A percentile compares a stretch with the other conserved stretches of the same genome.
Evolutionary conservation across 1,140 invertebrate species (phyloP).

Genomic region (Geopemphigus sp.): DNA sequence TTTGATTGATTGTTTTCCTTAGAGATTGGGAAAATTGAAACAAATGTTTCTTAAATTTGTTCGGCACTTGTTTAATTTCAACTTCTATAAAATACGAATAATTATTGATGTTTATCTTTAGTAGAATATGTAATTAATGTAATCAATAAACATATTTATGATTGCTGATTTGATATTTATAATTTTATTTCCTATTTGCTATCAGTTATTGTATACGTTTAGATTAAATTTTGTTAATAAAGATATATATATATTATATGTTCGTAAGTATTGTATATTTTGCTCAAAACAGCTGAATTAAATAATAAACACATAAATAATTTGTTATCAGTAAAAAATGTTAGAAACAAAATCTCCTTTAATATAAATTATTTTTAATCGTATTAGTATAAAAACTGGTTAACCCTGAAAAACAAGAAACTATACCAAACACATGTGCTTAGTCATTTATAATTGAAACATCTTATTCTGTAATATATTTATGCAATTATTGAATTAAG

Average conservation of each 20-base stretch:
- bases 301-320: neutral
- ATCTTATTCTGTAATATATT: neutral
- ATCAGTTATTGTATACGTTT: constrained; percentile 12
- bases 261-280: neutral
- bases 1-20: too few relatives aligned
- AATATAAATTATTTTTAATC: neutral
- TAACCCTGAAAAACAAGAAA: constrained; percentile 20
- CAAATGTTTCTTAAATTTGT: too few relatives aligned
- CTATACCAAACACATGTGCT: neutral
- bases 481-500: too few relatives aligned
- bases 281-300: neutral
- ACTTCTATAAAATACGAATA: too few relatives aligned
- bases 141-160: too few relatives aligned
- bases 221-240: constrained; percentile 7
- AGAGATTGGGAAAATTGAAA: too few relatives aligned
- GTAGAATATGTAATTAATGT: too few relatives aligned
- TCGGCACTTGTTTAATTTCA: too few relatives aligned
- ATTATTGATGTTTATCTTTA: too few relatives aligned
- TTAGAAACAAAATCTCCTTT: neutral
- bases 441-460: neutral
- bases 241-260: neutral
- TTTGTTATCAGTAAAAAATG: constrained; percentile 3
- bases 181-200: neutral
- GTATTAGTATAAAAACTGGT: constrained; percentile 37
- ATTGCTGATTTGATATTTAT: too few relatives aligned